These are phyloP conservation scores for Esox niger DNA, from an alignment of 2,113 vertebrate genomes.

Conservation along the genomic window DNA sequence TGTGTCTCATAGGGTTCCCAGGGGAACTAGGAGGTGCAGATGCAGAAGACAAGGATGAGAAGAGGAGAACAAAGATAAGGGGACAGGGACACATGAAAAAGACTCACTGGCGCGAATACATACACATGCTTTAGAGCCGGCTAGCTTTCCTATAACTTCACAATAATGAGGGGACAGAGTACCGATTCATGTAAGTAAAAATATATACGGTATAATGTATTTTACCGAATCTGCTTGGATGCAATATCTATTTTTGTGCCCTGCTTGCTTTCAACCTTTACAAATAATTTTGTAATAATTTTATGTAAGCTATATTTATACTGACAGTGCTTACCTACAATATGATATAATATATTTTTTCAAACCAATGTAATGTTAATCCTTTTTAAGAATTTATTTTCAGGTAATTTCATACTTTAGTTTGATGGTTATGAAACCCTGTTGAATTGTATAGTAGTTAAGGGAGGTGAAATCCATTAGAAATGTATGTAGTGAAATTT, in stretches of 20 bases:
- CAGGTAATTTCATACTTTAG: constrained; percentile 81
- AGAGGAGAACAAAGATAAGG: background rate
- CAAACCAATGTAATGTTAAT: constrained; percentile 69
- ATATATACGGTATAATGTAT: constrained; percentile 22
- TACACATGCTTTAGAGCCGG: background rate
- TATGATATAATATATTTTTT: too few species aligned
- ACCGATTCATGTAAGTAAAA: constrained; percentile 20
- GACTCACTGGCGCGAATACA: background rate
- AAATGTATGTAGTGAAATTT: constrained; percentile 74
- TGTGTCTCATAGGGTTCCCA: constrained; percentile 84
- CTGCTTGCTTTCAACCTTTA: constrained; percentile 87
- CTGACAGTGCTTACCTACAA: constrained; percentile 85
- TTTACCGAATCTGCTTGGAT: constrained; percentile 43
- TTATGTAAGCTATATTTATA: too few species aligned
- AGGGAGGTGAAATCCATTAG: constrained; percentile 76
- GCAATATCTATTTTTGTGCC: constrained; percentile 62
- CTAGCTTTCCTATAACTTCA: background rate
- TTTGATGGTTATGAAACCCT: constrained; percentile 90
- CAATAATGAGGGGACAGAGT: too few species aligned
- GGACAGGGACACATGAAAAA: constrained; percentile 8
- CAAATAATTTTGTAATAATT: too few species aligned
- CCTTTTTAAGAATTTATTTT: constrained; percentile 63
- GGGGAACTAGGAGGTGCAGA: constrained; percentile 34
- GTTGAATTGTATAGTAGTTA: constrained; percentile 84
- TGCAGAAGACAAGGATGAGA: background rate